Percentiles rank a stretch among this genome's conserved stretches.
phyloP scores from a whole-genome alignment of 2,113 vertebrate genomes.

The Grammomys surdaster region DNA sequence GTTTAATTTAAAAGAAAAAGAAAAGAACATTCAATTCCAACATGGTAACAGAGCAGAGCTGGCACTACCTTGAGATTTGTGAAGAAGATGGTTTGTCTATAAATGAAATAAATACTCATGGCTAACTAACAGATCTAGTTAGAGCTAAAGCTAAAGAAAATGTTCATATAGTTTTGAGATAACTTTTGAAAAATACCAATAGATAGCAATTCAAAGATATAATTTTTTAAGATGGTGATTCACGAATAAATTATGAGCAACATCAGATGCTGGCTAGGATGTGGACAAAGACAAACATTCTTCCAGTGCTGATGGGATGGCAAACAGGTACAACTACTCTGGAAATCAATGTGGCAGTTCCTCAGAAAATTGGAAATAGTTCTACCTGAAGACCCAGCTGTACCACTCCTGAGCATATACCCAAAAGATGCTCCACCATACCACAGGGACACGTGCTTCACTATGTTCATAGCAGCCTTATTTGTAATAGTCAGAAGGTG shows the following conservation, averaged over 20 bases:
- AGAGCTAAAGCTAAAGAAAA: conserved; percentile 48
- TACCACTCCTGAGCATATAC: too few relatives aligned
- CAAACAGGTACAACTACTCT: too few relatives aligned
- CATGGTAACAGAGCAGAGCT: neutral
- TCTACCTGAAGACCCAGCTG: too few relatives aligned
- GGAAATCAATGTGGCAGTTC: too few relatives aligned
- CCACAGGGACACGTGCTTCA: too few relatives aligned
- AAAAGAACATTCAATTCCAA: conserved; percentile 9
- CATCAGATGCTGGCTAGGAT: too few relatives aligned
- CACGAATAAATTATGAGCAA: conserved; percentile 32
- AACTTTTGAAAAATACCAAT: conserved; percentile 23
- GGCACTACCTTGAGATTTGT: conserved; percentile 18
- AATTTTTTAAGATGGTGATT: conserved; percentile 30
- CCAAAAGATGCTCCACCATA: too few relatives aligned
- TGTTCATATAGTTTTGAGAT: neutral
- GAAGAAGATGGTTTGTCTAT: neutral
- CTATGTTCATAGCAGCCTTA: too few relatives aligned
- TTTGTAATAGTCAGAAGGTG: too few relatives aligned
- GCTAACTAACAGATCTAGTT: conserved; percentile 7
- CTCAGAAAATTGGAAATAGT: too few relatives aligned
- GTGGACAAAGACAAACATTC: too few relatives aligned
- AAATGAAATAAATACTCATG: conserved; percentile 46
- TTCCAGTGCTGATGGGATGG: too few relatives aligned
- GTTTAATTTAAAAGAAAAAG: conserved; percentile 26
- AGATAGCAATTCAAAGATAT: neutral